Base-by-base conservation (phyloP, 2,797 vertebrate genomes). In the Myotis vivesi region DNA sequence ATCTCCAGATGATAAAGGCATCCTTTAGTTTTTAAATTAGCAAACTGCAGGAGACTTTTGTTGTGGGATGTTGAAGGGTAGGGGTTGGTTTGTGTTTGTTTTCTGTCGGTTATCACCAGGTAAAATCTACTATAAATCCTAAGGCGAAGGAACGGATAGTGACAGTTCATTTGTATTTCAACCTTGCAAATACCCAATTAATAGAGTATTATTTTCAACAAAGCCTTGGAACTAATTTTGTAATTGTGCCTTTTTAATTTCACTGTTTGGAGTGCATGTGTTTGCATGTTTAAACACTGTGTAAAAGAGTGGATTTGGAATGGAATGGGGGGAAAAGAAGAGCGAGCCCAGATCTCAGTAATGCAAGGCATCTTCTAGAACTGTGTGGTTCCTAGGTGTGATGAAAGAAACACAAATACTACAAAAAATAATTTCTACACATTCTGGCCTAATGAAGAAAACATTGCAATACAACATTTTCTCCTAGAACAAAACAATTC, bases 361-460 rank as follows among this genome's bases (percentile, higher is more conserved):
- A 51, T 49, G 66, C 22, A 72, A 41, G 23, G 41, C 53, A 92
- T 53, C 62, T 85, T 94, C 68, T 81, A 92, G 89, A 92, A 94
- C 30, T 81, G 12, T 38, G n/a, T 38, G 23, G 55, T 87, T 94
- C 72, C n/a, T 92, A 44, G 30, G 6, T n/a, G 19, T 0, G 49
- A 23, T 62, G 28, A 87, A 93, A 53, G 36, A 84, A 87, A 90
- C 11, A 69, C 16, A 36, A 84, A 79, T 41, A 81, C 73, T 49
- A 66, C 38, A 64, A 68, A 68, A 92, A 95, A 82, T 79, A 33
- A 66, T 68, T 91, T 89, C 69, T 95, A 73, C 16, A 66, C 17
- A 90, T 94, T 95, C 72, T 69, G 95, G 94, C 93, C 96, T 95
- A 94, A 95, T 89, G 93, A 53, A 57, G 41, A 95, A 93, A 96